Evolutionary conservation across 2,113 vertebrate species (phyloP), one percentile per base, ranked within the genome.

Genomic region (Egretta garzetta): DNA sequence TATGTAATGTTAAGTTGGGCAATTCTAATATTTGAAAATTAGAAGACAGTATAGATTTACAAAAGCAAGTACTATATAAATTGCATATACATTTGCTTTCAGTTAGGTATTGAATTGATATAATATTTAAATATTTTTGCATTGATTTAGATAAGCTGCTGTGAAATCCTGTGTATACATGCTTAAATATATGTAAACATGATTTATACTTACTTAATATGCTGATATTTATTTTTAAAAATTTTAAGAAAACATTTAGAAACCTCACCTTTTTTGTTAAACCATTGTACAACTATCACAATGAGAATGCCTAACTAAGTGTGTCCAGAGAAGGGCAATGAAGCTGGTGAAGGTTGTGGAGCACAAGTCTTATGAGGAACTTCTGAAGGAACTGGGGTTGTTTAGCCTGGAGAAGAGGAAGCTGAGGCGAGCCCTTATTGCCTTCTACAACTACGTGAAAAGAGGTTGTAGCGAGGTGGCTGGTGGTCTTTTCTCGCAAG

Each of bases 31-130:
- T 76, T 62, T 85, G 15, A 56, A 79, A 72, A 13, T 55, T 67
- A 87, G 17, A 88, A 70, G 11, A 26, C 26, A 64, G 33, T 27
- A 35, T 9, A 75, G 28, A 55, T 35, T 63, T 72, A 72, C 8
- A 60, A 52, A 24, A 47, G 3, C 0, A 0, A 68, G 2, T 52
- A 56, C 19, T 43, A 14, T 41, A 70, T 68, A 73, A 64, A 83
- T 55, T 39, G 5, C 30, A 41, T n/a, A 13, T 28, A n/a, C 17
- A 8, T 62, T 90, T 74, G 4, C 10, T 66, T 92, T 80, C n/a
- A 47, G 26, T 58, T 58, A 76, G 5, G 3, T 37, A 47, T 32
- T 55, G 26, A 86, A 60, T 3, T 23, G 9, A 43, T 58, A 52
- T 12, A 28, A 70, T 26, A 70, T 56, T 76, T 17, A 52, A 59